phyloP scores from a whole-genome alignment of 2,797 vertebrate species.

The Squalus acanthias region DNA sequence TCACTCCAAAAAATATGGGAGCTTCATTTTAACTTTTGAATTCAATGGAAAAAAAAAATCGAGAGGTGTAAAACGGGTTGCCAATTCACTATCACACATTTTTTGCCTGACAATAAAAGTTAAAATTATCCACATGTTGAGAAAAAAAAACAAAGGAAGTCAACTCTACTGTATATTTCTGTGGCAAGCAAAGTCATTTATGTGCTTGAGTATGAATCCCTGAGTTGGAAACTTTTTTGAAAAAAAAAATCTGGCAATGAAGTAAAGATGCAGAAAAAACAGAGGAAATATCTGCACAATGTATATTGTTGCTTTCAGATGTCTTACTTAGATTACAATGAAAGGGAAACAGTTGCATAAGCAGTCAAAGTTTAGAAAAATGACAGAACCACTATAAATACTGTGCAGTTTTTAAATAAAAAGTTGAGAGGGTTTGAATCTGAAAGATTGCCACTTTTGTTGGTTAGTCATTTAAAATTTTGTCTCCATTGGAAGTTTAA shows the following conservation, averaged over 20 bases:
- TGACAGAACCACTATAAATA: not conserved
- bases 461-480: not conserved
- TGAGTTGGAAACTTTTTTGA: not conserved
- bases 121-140: not conserved
- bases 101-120: not conserved
- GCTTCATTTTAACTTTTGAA: not conserved
- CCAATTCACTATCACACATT: not conserved
- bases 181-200: not conserved
- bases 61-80: not conserved
- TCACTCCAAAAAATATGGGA: not conserved
- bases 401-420: not conserved
- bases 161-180: not conserved
- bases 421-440: not conserved
- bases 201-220: not conserved
- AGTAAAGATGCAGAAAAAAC: slow-evolving; percentile 47
- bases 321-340: slow-evolving; percentile 39
- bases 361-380: slow-evolving; percentile 2
- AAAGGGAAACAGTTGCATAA: slow-evolving; percentile 42
- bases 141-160: not conserved
- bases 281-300: slow-evolving; percentile 52
- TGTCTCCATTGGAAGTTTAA: not conserved
- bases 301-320: slow-evolving; percentile 47
- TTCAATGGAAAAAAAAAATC: not conserved
- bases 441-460: not conserved
- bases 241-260: slow-evolving; percentile 54